A percentile compares a stretch with the other conserved stretches of the same genome.
Conservation (phyloP, 2,797 vertebrate species). For the Notamacropus eugenii region DNA sequence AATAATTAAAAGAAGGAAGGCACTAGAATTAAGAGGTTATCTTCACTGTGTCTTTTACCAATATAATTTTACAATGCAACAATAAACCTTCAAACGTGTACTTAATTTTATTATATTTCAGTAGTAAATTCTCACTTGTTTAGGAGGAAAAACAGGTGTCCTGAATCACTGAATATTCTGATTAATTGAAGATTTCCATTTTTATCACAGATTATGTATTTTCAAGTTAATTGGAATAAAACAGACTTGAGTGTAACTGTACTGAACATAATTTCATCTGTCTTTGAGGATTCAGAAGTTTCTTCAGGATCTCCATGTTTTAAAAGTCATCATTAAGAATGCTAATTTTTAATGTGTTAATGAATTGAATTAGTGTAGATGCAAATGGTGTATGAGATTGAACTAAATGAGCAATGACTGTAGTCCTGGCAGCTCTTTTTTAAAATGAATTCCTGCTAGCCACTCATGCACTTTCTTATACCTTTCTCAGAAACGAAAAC, state of each 20-base stretch:
- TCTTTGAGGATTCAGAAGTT: not conserved
- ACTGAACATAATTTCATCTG: not conserved
- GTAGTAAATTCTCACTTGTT: not conserved
- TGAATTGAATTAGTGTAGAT: not conserved
- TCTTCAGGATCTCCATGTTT: not conserved
- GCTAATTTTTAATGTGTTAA: not conserved
- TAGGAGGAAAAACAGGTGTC: not conserved
- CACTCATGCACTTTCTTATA: too few relatives aligned
- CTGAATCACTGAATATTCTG: not conserved
- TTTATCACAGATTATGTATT: not conserved
- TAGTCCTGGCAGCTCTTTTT: not conserved
- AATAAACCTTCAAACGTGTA: not conserved
- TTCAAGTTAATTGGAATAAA: not conserved
- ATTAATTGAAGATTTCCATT: not conserved
- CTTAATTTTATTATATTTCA: not conserved
- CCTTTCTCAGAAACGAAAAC: not conserved
- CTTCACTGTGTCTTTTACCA: conserved; percentile 40
- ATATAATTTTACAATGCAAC: not conserved
- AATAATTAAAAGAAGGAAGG: not conserved
- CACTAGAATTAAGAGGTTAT: conserved; percentile 59
- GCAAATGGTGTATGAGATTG: not conserved
- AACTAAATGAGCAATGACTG: not conserved
- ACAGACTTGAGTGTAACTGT: not conserved
- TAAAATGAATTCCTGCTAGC: too few relatives aligned
- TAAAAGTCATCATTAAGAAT: not conserved